Evolutionary conservation across 2,888 invertebrate genomes (phyloP), one percentile per base, ranked within the genome.

Genomic region (Cephus pygmeus): DNA sequence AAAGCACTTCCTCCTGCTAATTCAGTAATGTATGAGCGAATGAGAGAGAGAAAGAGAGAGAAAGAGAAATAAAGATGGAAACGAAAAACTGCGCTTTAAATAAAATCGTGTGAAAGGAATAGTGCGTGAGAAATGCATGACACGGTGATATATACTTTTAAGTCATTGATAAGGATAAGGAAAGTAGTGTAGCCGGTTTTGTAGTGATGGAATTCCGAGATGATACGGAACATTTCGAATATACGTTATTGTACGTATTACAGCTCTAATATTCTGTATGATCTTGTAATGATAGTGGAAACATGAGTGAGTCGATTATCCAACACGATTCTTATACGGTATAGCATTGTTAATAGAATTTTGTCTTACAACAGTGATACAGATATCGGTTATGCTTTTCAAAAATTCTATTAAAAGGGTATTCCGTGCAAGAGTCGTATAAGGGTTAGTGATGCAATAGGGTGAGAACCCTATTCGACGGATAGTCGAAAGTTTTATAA

Each of bases 81-180:
- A 56, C 56, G 56, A 56, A 56, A 56, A 56, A 56, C 23, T 56
- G 56, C 56, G 56, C 56, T 56, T 56, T 56, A 56, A 23, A 23
- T 56, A 56, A 56, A 56, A 56, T 56, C 56, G 23, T 56, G 56
- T 56, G 56, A 56, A 56, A 23, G 56, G 9, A 56, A 23, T 56
- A 23, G 23, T 40, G 15, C 15, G 69, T 34, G 34, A 40, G 31
- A 4, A 75, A 69, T 69, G 56, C n/a, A 75, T 81, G 75, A 80
- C 80, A 80, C 81, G 81, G 87, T 86, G 87, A 86, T 86, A 86
- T 73, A 80, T 85, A 85, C 79, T 84, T 81, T 73, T 85, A 86
- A 87, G 87, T 86, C 84, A 84, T 86, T 80, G 81, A 80, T 85
- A 87, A 79, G 33, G n/a, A 69, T 83, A 84, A 81, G 79, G 30